Percentiles rank a stretch among this genome's conserved stretches.
phyloP scores from a whole-genome alignment of 1,140 invertebrate genomes.

The Babylonia areolata region DNA sequence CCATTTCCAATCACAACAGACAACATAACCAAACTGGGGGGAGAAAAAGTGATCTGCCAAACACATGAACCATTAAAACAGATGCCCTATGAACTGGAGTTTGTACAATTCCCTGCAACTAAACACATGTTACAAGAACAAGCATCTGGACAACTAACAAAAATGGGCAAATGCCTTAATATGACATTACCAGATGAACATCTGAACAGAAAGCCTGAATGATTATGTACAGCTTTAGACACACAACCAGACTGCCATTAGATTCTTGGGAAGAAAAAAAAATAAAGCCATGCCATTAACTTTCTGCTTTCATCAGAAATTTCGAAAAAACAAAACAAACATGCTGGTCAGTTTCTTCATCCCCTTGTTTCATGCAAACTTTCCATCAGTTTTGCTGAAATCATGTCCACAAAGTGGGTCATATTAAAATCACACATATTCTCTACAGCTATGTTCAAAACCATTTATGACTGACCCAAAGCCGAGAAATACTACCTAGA shows the following conservation, averaged over 20 bases:
- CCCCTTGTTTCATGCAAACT: too few relatives aligned
- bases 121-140: background rate
- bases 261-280: background rate
- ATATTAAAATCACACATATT: too few relatives aligned
- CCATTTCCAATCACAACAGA: background rate
- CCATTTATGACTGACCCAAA: too few relatives aligned
- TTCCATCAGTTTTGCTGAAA: too few relatives aligned
- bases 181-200: background rate
- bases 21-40: too few relatives aligned
- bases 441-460: too few relatives aligned
- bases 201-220: background rate
- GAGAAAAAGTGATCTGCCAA: background rate
- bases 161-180: background rate
- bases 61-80: background rate
- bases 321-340: too few relatives aligned
- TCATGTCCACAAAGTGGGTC: too few relatives aligned
- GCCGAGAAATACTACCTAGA: too few relatives aligned
- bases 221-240: background rate
- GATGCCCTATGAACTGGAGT: background rate
- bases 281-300: too few relatives aligned
- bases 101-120: background rate
- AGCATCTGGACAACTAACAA: background rate
- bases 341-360: too few relatives aligned
- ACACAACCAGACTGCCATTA: background rate
- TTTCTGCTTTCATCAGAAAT: too few relatives aligned